A percentile compares a stretch with the other conserved stretches of the same genome.
Conservation (phyloP, 2,888 invertebrate species). For the Steromphala cineraria region DNA sequence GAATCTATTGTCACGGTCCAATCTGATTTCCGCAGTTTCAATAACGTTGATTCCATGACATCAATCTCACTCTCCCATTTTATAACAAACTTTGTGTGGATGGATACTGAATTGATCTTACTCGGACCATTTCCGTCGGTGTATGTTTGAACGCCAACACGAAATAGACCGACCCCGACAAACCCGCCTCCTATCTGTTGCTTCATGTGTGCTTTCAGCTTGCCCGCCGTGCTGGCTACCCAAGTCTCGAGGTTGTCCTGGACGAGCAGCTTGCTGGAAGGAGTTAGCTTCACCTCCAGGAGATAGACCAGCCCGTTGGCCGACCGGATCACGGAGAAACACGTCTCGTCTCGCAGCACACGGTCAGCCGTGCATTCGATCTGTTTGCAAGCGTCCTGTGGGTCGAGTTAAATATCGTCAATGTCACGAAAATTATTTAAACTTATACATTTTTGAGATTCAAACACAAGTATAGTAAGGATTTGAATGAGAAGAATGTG, state of each 20-base stretch:
- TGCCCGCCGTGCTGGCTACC: neutral
- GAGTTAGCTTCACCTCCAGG: neutral
- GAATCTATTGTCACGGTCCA: neutral
- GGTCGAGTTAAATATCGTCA: too few species aligned
- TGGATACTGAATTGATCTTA: neutral
- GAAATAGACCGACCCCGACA: neutral
- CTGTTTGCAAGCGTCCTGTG: neutral
- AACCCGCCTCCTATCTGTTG: neutral
- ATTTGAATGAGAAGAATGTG: too few species aligned
- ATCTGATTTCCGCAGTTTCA: neutral
- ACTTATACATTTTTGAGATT: too few species aligned
- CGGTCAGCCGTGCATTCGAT: neutral
- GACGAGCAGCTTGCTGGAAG: neutral
- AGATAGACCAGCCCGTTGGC: constrained; percentile 1
- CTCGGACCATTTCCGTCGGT: neutral
- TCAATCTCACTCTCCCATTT: neutral
- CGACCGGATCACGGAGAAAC: neutral
- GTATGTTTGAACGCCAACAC: neutral
- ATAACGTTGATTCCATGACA: neutral
- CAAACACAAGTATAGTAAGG: too few species aligned
- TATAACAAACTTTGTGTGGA: neutral
- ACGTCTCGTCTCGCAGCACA: neutral
- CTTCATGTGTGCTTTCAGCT: neutral
- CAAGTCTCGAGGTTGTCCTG: neutral
- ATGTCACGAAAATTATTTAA: too few species aligned